A percentile compares a stretch with the other conserved stretches of the same genome.
These are phyloP conservation scores for Cynodonichthys magdalenae DNA, from an alignment of 2,797 vertebrate genomes.

Conservation along the genomic window DNA sequence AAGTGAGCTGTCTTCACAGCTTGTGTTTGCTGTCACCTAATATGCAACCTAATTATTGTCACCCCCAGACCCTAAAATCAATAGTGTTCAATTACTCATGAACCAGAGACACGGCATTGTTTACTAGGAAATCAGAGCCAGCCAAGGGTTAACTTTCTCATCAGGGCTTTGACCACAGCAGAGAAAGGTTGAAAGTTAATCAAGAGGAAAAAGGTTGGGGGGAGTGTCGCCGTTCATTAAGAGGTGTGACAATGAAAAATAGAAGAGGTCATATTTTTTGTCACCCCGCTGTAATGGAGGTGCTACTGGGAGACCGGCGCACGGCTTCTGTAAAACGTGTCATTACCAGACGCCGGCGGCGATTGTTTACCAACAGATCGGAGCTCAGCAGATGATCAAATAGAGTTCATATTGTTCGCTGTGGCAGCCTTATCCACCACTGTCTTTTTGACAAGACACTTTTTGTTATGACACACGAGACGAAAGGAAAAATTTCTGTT, in stretches of 20 bases:
- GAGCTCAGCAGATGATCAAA: conserved; percentile 70
- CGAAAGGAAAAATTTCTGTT: conserved; percentile 20
- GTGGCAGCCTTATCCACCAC: conserved; percentile 26
- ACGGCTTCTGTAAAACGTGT: conserved; percentile 74
- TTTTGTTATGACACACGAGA: conserved; percentile 39
- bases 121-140: conserved; percentile 56
- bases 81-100: conserved; percentile 81
- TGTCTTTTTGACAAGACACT: conserved; percentile 35
- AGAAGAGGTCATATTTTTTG: conserved; percentile 63
- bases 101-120: conserved; percentile 54
- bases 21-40: conserved; percentile 73
- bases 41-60: conserved; percentile 77
- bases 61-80: conserved; percentile 73
- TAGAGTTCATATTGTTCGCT: conserved; percentile 37
- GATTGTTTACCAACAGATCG: conserved; percentile 72
- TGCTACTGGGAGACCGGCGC: conserved; percentile 43
- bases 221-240: conserved; percentile 67
- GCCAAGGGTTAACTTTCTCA: conserved; percentile 59
- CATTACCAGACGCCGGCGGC: conserved; percentile 60
- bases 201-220: conserved; percentile 44
- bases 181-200: conserved; percentile 55
- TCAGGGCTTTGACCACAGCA: conserved; percentile 47
- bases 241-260: conserved; percentile 71
- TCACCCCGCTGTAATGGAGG: conserved; percentile 67
- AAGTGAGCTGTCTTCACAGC: conserved; percentile 54